Evolutionary conservation across 2,888 invertebrate species (phyloP), one percentile per base, ranked within the genome.

Genomic region (Rhimphoctona megacephalus): DNA sequence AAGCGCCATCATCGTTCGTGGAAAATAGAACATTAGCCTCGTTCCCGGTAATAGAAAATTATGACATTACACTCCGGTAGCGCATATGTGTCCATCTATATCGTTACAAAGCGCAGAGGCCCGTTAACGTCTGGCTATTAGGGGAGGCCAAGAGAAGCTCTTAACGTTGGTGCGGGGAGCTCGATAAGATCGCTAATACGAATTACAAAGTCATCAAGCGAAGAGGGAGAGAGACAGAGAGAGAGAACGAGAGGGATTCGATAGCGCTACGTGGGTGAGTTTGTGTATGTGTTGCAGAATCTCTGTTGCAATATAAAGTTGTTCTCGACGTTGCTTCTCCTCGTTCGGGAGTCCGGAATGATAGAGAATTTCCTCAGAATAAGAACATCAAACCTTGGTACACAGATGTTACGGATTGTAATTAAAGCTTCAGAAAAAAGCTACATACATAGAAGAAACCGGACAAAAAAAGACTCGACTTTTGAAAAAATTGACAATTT

Each of bases 171-270:
- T 72, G 17, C 70, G 46, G 52, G 46, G 36, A 14, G 64, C 73
- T 46, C 89, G 90, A 88, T 89, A 89, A 89, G 87, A 89, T 89
- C 88, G 86, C 88, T 90, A 89, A 90, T 90, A 89, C 85, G 86
- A 90, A 90, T 90, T 90, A 89, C 86, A 85, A 88, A 90, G 89
- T 89, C 85, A 87, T 89, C 86, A 89, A 81, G 64, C 85, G 81
- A 82, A 81, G 73, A 54, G 25, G 19, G 22, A 19, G 76, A 61
- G 76, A 76, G 76, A 46, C 11, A 57, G 33, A 33, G 70, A 70
- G 70, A 33, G 33, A 49, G 43, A n/a, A n/a, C n/a, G 70, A 30
- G 46, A 69, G 69, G 22, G 22, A 67, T 49, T 66, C 33, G 8
- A n/a, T 19, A 19, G 6, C 9, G 11, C 43, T 52, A 22, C 30